Base-by-base conservation (phyloP, 2,888 invertebrate species). In the Cephonodes hylas region DNA sequence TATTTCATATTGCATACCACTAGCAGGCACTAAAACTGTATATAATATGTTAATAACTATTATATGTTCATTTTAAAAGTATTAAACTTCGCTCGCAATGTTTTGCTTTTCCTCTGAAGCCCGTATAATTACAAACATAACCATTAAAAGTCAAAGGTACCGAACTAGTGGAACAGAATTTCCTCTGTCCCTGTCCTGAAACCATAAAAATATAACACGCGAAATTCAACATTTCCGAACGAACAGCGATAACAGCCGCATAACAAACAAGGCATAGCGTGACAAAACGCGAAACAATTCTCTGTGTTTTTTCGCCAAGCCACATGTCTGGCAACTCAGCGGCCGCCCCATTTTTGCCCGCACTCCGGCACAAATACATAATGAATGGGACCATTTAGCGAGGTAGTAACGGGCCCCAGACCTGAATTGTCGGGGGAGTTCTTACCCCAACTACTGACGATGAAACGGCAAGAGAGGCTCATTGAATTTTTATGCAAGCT, bases 321-420 rank as follows among this genome's bases (percentile, higher is more conserved):
- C 34, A 18, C 48, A 48, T 23, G 48, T 42, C 48, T 45, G 42
- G 58, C 57, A 57, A 61, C 61, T 34, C 61, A 45, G 64, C 66
- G 74, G 70, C 68, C 69, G 74, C 74, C 81, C 81, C 82, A 89
- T 91, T 91, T 90, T 91, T 91, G 87, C 89, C 77, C 80, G 82
- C 75, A 80, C 78, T 77, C 77, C 69, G 74, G 74, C 78, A 83
- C 82, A 88, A 86, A 90, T 91, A 90, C 89, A 91, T 91, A 90
- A 91, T 91, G 90, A 90, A 91, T 88, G 89, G 77, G 74, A 80
- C 71, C 86, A 84, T 81, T 87, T 83, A 81, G 77, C 80, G 74
- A 80, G 76, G 84, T 83, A 86, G 87, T 77, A 79, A 81, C 81
- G 78, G 78, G 78, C 77, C 77, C 77, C 77, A 74, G 76, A 75